Base-by-base conservation (phyloP, 2,797 vertebrate genomes). In the Cuculus canorus region DNA sequence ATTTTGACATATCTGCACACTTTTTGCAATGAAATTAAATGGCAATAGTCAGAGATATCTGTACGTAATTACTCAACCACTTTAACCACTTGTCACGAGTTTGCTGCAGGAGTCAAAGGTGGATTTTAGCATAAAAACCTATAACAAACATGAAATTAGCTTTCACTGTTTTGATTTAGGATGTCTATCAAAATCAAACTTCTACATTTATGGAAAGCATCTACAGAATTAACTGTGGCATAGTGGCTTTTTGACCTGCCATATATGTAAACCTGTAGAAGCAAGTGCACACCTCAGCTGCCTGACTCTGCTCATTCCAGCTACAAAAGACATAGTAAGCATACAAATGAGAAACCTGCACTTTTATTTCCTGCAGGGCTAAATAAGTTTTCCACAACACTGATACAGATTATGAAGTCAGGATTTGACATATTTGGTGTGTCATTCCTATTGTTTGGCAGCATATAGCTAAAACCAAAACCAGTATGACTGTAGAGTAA, bases 321-420 rank as follows among this genome's bases (percentile, higher is more conserved):
- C 41, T 76, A 18, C 22, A 33, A 60, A 79, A 73, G 18, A 43
- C 66, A 75, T 0, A 0, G 27, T 11, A 14, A 88, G 33, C 50
- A 71, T 2, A 81, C 10, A 66, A 79, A 86, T 17, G 15, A 41
- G 84, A 83, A 76, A 6, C 11, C 35, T 70, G 45, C 25, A 45
- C 59, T 92, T 95, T 88, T 78, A 63, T 65, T 75, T 93, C 68
- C 83, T 88, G 21, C 25, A 80, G 48, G 56, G 32, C 81, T 84
- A 94, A 79, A 82, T 65, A 80, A 66, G 80, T 53, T 56, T 81
- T 82, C 56, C 23, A 66, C 53, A 41, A 48, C 28, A 16, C 16
- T 57, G 28, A 80, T 50, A 73, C 4, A 70, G 68, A 63, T 32
- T 17, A 80, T 57, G 60, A 87, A 91, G 27, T 24, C 33, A 43